Base-by-base conservation (phyloP, 35 echinoderm and acorn worm genomes). In the Heliocidaris tuberculata region DNA sequence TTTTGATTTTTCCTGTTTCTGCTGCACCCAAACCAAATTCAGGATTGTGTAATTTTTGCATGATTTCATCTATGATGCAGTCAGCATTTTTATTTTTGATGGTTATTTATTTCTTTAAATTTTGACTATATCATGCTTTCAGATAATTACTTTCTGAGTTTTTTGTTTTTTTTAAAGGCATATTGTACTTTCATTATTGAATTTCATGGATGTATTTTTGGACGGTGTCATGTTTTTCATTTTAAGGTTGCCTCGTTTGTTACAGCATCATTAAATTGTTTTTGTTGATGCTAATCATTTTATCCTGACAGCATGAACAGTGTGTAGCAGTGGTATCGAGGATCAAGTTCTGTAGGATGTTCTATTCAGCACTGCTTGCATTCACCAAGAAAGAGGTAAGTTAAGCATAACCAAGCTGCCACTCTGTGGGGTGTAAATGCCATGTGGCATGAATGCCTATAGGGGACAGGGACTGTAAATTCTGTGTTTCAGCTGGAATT, bases 321-420 rank as follows among this genome's bases (percentile, higher is more conserved):
- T 96, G 94, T 42, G 90, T 97, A 48, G 98, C 98, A 32, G 94
- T 99, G 6, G 95, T 97, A 30, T 96, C 95, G 9, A 96, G 98
- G 89, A 97, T 99, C 47, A 99, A 99, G 56, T 97, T 97, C 50
- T 95, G 50, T 87, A 94, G 98, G 86, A 96, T 99, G 94, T 97
- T 99, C 31, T 97, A 96, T 86, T 94, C 94, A 49, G 96, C 98
- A 24, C 88, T 99, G 47, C 50, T 99, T 13, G 96, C 96, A 50
- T 96, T 96, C 31, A 95, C 93, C 56, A 99, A 97, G 50, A 99
- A 97, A 96, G 98, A 99, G 96, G 98, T 99, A 93, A 94, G 91
- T 94, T 30, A 24, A 27, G 19, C 27, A 24, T 5, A n/a, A 78
- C 4, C 4, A 6, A n/a, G 6, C 17, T 24, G 17, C 16, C 0